phyloP scores from a whole-genome alignment of 2,888 invertebrate species.

The Desoria tigrina region DNA sequence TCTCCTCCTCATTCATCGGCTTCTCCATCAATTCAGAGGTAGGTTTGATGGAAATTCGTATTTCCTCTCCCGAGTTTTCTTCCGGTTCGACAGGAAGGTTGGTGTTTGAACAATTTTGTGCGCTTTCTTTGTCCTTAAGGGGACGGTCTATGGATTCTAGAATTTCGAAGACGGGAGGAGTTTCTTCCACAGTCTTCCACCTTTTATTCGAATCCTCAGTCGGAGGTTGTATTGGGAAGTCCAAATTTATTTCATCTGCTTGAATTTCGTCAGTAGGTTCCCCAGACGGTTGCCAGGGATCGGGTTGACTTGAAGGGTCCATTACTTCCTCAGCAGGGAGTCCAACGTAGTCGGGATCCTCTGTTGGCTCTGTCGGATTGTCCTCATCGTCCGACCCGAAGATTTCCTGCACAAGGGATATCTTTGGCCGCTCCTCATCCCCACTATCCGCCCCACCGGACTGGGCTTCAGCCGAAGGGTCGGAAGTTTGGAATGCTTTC shows the following conservation, averaged over 20 bases:
- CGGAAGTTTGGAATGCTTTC: constrained; percentile 59
- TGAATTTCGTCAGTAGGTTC: background rate
- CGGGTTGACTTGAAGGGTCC: constrained; percentile 15
- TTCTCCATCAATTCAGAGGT: constrained; percentile 11
- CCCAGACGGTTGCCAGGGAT: too few relatives aligned
- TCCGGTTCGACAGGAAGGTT: background rate
- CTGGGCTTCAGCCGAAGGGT: constrained; percentile 19
- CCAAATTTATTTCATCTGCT: background rate
- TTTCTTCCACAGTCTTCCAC: constrained; percentile 7
- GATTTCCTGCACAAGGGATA: constrained; percentile 50
- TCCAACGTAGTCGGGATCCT: background rate
- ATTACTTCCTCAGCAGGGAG: constrained; percentile 12
- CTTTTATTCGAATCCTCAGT: constrained; percentile 4
- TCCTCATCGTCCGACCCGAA: constrained; percentile 52
- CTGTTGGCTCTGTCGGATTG: constrained; percentile 12
- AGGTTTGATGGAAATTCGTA: constrained; percentile 11
- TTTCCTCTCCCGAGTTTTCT: background rate
- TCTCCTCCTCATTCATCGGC: background rate
- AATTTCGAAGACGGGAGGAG: too few relatives aligned
- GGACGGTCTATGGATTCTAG: too few relatives aligned
- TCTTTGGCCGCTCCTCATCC: constrained; percentile 33
- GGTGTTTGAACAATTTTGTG: too few relatives aligned
- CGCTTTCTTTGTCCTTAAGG: too few relatives aligned
- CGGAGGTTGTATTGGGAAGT: background rate
- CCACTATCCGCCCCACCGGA: constrained; percentile 33